These are phyloP conservation scores for Axis porcinus DNA, from an alignment of 2,113 vertebrate species.

Conservation along the genomic window DNA sequence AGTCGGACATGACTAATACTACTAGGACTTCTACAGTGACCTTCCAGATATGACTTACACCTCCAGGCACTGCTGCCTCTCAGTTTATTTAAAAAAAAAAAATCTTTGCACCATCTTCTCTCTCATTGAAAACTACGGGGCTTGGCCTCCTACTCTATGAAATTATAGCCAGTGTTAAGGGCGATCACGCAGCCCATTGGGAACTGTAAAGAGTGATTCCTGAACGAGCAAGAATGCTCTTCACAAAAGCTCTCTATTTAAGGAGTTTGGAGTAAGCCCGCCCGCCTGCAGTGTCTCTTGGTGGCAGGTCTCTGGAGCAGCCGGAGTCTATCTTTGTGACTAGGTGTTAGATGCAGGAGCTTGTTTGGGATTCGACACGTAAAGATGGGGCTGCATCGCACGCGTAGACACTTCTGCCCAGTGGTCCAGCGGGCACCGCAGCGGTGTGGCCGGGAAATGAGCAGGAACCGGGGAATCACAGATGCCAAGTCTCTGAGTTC, in stretches of 20 bases:
- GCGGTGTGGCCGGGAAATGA: neutral
- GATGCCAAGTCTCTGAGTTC: fast-evolving
- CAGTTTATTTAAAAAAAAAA: neutral
- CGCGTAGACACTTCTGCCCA: fast-evolving
- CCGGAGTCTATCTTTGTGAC: neutral
- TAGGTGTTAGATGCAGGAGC: neutral
- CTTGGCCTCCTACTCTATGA: neutral
- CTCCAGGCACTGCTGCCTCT: neutral
- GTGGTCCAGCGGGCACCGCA: fast-evolving
- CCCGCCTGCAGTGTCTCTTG: no score
- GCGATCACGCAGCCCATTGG: neutral
- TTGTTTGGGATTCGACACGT: neutral
- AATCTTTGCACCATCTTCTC: neutral
- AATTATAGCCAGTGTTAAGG: fast-evolving
- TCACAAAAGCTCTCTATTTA: neutral
- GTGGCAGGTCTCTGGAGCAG: neutral
- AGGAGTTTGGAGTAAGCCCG: neutral
- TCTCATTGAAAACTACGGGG: neutral
- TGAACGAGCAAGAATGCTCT: fast-evolving
- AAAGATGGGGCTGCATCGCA: fast-evolving
- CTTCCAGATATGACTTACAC: neutral
- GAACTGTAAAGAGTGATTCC: neutral
- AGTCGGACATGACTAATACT: neutral
- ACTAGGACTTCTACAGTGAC: neutral
- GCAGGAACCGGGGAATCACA: fast-evolving